Evolutionary conservation across 2,113 vertebrate species (phyloP).

Genomic region (Periophthalmodon schlosseri): DNA sequence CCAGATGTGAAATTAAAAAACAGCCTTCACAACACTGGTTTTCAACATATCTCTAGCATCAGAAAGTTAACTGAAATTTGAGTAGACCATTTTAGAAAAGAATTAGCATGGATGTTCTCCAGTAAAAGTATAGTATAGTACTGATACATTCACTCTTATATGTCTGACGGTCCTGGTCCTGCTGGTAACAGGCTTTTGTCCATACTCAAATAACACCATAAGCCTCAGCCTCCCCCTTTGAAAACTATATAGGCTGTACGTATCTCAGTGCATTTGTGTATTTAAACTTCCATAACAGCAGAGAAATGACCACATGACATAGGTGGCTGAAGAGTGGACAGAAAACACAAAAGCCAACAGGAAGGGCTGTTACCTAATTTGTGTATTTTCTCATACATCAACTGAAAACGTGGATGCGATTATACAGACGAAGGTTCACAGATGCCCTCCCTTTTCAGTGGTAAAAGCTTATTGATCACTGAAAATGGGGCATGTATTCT

Average conservation of each 20-base stretch:
- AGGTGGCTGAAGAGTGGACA: constrained; percentile 4
- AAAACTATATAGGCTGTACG: not conserved
- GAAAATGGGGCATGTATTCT: constrained; percentile 69
- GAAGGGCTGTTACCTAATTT: constrained; percentile 23
- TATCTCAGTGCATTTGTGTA: not conserved
- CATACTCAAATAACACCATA: not conserved
- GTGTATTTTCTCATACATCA: constrained; percentile 48
- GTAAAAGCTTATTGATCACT: constrained; percentile 78
- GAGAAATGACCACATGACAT: not conserved
- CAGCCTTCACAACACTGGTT: not conserved
- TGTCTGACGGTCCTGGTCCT: no score
- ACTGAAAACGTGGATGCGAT: constrained; percentile 58
- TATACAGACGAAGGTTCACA: constrained; percentile 40
- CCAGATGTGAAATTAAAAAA: constrained; percentile 32
- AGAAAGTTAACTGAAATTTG: no score
- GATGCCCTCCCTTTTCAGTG: constrained; percentile 55
- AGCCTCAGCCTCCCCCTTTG: not conserved
- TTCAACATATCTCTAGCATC: no score
- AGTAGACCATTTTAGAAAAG: no score
- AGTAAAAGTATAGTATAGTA: not conserved
- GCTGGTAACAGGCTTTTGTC: no score
- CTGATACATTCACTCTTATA: not conserved
- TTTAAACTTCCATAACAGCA: not conserved
- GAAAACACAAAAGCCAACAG: constrained; percentile 22
- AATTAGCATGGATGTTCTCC: no score